Conservation (phyloP, 1,140 invertebrate species). For the Lineus longissimus region DNA sequence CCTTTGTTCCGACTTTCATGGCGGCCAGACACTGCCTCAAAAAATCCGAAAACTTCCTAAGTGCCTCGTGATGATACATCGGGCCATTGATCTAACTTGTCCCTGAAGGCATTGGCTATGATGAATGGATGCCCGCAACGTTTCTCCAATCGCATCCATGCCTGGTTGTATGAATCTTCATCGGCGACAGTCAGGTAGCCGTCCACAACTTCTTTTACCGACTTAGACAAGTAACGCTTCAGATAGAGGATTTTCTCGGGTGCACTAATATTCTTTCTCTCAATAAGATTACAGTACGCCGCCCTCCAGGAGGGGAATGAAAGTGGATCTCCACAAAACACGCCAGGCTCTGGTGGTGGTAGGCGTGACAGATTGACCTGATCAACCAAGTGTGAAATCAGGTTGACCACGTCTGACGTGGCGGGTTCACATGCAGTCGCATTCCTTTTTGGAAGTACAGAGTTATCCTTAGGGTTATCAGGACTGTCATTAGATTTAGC, state of each 20-base stretch:
- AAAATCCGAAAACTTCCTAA: constrained; percentile 21
- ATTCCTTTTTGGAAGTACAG: too few species aligned
- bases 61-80: constrained; percentile 1
- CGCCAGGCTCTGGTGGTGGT: constrained; percentile 22
- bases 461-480: too few species aligned
- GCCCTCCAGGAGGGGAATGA: constrained; percentile 12
- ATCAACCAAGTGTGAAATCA: too few species aligned
- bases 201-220: constrained; percentile 8
- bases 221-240: constrained; percentile 7
- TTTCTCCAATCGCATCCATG: constrained; percentile 7
- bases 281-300: constrained; percentile 1
- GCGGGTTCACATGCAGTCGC: too few species aligned
- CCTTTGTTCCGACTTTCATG: too few species aligned
- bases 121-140: constrained; percentile 17
- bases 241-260: constrained; percentile 9
- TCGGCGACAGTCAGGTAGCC: constrained; percentile 6
- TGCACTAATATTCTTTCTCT: background rate
- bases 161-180: constrained; percentile 11
- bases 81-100: constrained; percentile 15
- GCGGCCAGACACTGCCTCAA: constrained; percentile 11
- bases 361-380: background rate
- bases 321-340: constrained; percentile 24
- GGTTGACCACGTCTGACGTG: too few species aligned
- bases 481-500: too few species aligned
- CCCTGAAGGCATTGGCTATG: constrained; percentile 10